Base-by-base conservation (phyloP, 2,888 invertebrate genomes). In the Synergus umbraculus region DNA sequence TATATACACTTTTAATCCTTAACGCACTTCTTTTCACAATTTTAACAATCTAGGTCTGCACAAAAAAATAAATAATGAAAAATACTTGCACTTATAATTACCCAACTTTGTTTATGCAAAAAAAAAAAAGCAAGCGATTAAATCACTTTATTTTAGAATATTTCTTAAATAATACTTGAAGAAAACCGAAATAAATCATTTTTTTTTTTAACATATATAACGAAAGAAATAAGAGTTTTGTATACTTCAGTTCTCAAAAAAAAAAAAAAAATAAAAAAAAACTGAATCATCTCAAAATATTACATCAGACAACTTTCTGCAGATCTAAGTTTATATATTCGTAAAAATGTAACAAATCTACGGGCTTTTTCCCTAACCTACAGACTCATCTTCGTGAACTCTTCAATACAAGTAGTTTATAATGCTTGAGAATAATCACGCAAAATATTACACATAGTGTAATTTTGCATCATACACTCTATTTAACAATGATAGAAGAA, bases 311-410 rank as follows among this genome's bases (percentile, higher is more conserved):
- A 49, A 49, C 9, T 73, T 73, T 54, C 73, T 76, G 65, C 41
- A 79, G 76, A 63, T 10, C 60, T 78, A 46, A 15, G n/a, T 63
- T 73, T 78, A 54, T 37, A 76, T 69, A 18, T 76, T 78, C 78
- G 77, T 85, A 84, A 82, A 86, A 85, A 83, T 84, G 78, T 86
- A 85, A 86, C 83, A 84, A 86, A 84, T 84, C 81, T 83, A 85
- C 76, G 22, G 78, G 66, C 37, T 67, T 67, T 44, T 73, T 73
- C 29, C 37, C 15, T 54, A 60, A 60, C 63, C 67, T 64, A 65
- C 67, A 76, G 64, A 67, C 9, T 81, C n/a, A 13, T 22, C 15
- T 43, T 46, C 12, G 10, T 60, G 3, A 63, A 41, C 9, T 76
- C n/a, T 13, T 22, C 69, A 69, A 69, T 49, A 54, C 37, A 54